phyloP scores from a whole-genome alignment of 2,113 vertebrate species.

The Lepus americanus region DNA sequence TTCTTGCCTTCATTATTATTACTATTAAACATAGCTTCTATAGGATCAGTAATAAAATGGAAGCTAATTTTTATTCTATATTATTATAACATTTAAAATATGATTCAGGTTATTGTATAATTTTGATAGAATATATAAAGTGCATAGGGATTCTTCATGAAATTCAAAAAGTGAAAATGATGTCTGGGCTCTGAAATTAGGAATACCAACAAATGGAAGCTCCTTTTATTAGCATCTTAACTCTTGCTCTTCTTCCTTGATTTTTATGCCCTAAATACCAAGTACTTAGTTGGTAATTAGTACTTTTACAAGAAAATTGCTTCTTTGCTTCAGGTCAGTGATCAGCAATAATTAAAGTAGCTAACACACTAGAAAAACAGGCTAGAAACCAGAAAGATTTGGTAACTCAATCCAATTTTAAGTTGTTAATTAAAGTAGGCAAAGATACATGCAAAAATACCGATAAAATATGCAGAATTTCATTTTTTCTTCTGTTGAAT shows the following conservation, averaged over 20 bases:
- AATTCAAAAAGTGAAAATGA: background rate
- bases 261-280: slow-evolving; percentile 69
- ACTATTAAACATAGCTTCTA: background rate
- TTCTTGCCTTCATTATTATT: background rate
- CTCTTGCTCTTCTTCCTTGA: slow-evolving; percentile 57
- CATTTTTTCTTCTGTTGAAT: background rate
- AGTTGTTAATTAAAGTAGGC: slow-evolving; percentile 75
- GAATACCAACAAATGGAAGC: slow-evolving; percentile 11
- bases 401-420: slow-evolving; percentile 64
- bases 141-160: background rate
- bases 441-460: slow-evolving; percentile 19
- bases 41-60: background rate
- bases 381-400: slow-evolving; percentile 63
- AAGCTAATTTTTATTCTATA: background rate
- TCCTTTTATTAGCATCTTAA: slow-evolving; percentile 57
- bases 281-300: slow-evolving; percentile 77
- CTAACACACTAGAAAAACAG: slow-evolving; percentile 64
- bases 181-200: background rate
- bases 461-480: background rate
- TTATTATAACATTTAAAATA: background rate
- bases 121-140: background rate
- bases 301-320: slow-evolving; percentile 75
- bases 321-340: slow-evolving; percentile 78
- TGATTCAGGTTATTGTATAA: background rate
- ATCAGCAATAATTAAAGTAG: slow-evolving; percentile 81